Evolutionary conservation across 2,888 invertebrate genomes (phyloP).

Genomic region (Automeris io): DNA sequence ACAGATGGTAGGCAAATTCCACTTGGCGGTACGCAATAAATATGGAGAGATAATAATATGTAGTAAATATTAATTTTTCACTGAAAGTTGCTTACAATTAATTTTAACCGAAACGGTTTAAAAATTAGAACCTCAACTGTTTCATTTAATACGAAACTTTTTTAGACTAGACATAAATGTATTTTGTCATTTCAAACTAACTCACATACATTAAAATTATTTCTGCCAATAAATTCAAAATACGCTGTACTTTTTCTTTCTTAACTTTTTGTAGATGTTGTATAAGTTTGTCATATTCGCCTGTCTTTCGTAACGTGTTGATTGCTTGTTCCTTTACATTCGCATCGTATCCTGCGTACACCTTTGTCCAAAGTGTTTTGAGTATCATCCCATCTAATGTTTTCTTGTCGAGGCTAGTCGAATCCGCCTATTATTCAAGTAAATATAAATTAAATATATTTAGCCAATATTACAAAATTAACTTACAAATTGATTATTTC

Average conservation of each 20-base stretch:
- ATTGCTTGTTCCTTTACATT: constrained; percentile 49
- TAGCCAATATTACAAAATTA: too few species aligned
- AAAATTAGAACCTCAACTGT: too few species aligned
- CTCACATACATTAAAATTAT: constrained; percentile 46
- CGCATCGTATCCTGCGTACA: constrained; percentile 40
- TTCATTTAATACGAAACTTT: too few species aligned
- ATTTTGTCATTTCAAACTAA: not conserved
- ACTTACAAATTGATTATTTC: not conserved
- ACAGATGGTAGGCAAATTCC: too few species aligned
- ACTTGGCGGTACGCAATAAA: too few species aligned
- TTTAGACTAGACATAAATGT: too few species aligned
- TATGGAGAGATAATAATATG: too few species aligned
- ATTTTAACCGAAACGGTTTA: too few species aligned
- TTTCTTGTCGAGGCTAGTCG: constrained; percentile 36
- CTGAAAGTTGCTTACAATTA: too few species aligned
- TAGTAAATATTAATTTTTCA: too few species aligned
- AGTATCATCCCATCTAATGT: constrained; percentile 56
- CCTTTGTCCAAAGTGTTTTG: constrained; percentile 59
- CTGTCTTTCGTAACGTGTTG: constrained; percentile 34
- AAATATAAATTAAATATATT: not conserved
- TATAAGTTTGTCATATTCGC: constrained; percentile 50
- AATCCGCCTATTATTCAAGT: constrained; percentile 30
- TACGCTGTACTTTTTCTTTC: constrained; percentile 41
- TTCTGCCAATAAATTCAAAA: constrained; percentile 45
- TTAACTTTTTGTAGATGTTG: constrained; percentile 40